Conservation (phyloP, 2,888 invertebrate species). For the Caenorhabditis sp. region DNA sequence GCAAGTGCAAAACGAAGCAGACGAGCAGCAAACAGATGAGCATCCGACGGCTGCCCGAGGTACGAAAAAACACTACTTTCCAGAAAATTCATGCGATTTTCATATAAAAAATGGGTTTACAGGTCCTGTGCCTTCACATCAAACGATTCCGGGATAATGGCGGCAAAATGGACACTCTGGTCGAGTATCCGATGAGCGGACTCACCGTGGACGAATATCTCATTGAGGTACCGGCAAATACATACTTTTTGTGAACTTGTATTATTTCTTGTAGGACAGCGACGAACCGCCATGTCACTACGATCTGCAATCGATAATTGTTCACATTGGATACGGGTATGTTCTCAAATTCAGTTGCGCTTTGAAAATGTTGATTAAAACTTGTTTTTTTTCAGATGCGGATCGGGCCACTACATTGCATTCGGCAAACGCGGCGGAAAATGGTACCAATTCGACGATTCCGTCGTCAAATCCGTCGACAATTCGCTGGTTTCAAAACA, state of each 20-base stretch:
- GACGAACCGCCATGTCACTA: conserved; percentile 47
- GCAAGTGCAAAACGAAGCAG: conserved; percentile 87
- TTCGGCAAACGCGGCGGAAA: conserved; percentile 87
- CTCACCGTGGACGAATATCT: conserved; percentile 88
- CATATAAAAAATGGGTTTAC: conserved; percentile 58
- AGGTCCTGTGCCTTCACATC: conserved; percentile 88
- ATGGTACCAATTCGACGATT: conserved; percentile 91
- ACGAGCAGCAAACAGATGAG: conserved; percentile 90
- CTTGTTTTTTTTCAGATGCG: conserved; percentile 83
- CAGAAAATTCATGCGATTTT: not conserved
- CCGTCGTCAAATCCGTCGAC: conserved; percentile 86
- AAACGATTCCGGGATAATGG: conserved; percentile 88
- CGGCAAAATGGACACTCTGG: conserved; percentile 87
- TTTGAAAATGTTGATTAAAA: not conserved
- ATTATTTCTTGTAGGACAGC: conserved; percentile 21
- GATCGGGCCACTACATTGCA: conserved; percentile 89
- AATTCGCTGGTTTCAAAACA: conserved; percentile 85
- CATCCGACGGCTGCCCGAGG: conserved; percentile 88
- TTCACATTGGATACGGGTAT: conserved; percentile 88
- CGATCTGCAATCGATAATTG: conserved; percentile 88
- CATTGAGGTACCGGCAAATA: conserved; percentile 82
- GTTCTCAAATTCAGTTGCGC: conserved; percentile 53
- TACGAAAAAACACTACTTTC: conserved; percentile 77
- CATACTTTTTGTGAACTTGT: not conserved
- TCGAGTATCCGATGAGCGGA: conserved; percentile 86